Base-by-base conservation (phyloP, 2,888 invertebrate genomes). In the Lycia hirtaria region DNA sequence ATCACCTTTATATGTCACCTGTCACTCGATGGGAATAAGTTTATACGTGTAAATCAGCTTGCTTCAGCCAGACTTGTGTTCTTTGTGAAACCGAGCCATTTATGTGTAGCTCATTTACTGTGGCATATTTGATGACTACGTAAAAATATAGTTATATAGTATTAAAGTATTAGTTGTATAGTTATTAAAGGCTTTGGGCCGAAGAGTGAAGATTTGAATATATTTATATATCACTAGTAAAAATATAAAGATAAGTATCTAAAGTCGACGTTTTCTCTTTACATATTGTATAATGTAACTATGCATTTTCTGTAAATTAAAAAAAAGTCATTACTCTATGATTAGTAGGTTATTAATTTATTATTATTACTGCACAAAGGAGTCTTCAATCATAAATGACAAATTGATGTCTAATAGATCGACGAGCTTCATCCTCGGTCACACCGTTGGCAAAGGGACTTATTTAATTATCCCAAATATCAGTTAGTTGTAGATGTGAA, bases 61-160 rank as follows among this genome's bases (percentile, higher is more conserved):
- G 17, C 1, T 14, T 17, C 17, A 1, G 10, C 17, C 1, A 30
- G 7, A 40, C 45, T 45, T 53, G 45, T 53, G 10, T 3, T 24
- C 3, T 41, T 43, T 5, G 20, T 28, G 12, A 30, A 44, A 24
- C 37, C 14, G 28, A 37, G 5, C 44, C 22, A 10, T 15, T 15
- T 28, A 35, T 6, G 14, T 32, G 52, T 43, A 35, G 53, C 66
- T 83, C 78, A 87, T 89, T n/a, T 85, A 88, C 75, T 77, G 71
- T 82, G 83, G 84, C 75, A 65, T 79, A 80, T 87, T 87, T 83
- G 83, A 87, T 81, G 76, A 80, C 55, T 32, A 53, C 44, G 63
- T 62, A 81, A 76, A 83, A 80, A 81, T 78, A 69, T 57, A 69
- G 71, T 69, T 69, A 71, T 71, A n/a, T n/a, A n/a, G n/a, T n/a